phyloP scores from a whole-genome alignment of 2,888 invertebrate species.

The Pseudococcus viburni region DNA sequence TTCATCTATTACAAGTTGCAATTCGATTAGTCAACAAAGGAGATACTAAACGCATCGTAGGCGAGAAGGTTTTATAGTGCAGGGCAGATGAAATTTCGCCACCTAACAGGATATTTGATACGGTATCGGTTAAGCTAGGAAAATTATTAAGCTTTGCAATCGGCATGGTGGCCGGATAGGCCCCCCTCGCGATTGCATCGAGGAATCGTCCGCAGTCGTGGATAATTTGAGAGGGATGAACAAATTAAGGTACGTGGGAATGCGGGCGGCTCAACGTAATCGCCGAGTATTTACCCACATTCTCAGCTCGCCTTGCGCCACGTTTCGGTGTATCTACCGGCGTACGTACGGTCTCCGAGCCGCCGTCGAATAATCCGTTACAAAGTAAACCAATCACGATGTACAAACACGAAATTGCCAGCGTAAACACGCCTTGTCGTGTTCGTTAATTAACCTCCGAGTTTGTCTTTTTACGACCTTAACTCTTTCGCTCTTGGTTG shows the following conservation, averaged over 20 bases:
- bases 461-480: slow-evolving; percentile 65
- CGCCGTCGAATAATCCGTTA: slow-evolving; percentile 60
- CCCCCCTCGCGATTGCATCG: not conserved
- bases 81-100: not conserved
- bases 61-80: not conserved
- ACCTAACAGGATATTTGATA: not conserved
- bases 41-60: no score
- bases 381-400: slow-evolving; percentile 65
- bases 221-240: not conserved
- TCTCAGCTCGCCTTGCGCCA: not conserved
- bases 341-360: slow-evolving; percentile 6
- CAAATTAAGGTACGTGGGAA: not conserved
- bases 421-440: slow-evolving; percentile 60
- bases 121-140: not conserved
- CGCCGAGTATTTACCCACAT: slow-evolving; percentile 9
- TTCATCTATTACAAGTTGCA: not conserved
- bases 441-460: slow-evolving; percentile 64
- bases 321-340: not conserved
- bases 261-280: not conserved
- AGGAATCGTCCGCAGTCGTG: not conserved
- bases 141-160: slow-evolving; percentile 6
- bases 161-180: not conserved
- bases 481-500: slow-evolving; percentile 28
- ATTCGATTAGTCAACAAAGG: slow-evolving; percentile 34
- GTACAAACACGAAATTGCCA: slow-evolving; percentile 63